These are phyloP conservation scores for Acleris emargana DNA, from an alignment of 2,888 invertebrate species.

Conservation along the genomic window DNA sequence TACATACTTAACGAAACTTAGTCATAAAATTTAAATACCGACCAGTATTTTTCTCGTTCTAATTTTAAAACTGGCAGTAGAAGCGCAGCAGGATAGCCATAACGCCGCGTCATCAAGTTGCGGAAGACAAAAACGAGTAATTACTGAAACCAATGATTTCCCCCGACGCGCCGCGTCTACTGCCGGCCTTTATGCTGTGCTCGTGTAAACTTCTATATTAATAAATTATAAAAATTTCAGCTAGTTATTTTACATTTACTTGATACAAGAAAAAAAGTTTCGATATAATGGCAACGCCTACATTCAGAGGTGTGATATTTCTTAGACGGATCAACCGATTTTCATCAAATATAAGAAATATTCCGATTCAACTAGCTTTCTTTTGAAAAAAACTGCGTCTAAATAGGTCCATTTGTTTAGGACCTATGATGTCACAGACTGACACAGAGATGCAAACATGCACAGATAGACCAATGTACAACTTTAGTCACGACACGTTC, in stretches of 20 bases:
- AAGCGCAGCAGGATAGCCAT: slow-evolving; percentile 17
- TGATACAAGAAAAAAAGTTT: not conserved
- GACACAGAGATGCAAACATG: no score
- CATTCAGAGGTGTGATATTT: no score
- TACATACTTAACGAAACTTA: no score
- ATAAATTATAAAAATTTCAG: slow-evolving; percentile 10
- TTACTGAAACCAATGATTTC: slow-evolving; percentile 72
- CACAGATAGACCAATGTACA: no score
- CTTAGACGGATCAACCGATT: no score
- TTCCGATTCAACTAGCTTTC: no score
- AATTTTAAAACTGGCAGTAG: slow-evolving; percentile 8
- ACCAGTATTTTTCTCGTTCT: not conserved
- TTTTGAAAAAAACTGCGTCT: no score
- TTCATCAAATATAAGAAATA: no score
- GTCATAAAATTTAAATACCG: not conserved
- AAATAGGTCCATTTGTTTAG: no score
- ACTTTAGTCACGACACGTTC: no score
- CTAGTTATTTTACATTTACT: not conserved
- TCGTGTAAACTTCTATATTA: slow-evolving; percentile 12
- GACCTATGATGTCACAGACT: no score
- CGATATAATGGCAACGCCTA: no score
- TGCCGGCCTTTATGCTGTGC: slow-evolving; percentile 10
- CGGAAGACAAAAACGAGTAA: slow-evolving; percentile 64
- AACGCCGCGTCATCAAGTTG: slow-evolving; percentile 44
- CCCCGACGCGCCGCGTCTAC: slow-evolving; percentile 49